A percentile compares a stretch with the other conserved stretches of the same genome.
Conservation (phyloP, 2,888 invertebrate genomes). For the Eudasyphora cyanicolor region DNA sequence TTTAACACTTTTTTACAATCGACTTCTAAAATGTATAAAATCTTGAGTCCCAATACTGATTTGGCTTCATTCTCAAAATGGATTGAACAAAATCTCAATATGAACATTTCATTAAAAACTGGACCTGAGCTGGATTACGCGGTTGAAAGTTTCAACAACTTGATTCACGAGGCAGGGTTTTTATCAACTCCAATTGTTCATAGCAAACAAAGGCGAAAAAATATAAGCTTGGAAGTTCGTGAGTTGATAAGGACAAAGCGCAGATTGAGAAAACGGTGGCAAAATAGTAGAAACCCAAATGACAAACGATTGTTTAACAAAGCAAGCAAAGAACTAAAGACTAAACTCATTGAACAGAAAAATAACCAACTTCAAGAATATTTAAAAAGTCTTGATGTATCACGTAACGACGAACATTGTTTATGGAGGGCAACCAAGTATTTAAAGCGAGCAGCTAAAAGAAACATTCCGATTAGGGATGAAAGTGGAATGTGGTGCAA, state of each 20-base stretch:
- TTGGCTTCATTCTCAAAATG: neutral
- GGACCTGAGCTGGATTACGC: conserved; percentile 26
- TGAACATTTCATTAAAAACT: conserved; percentile 21
- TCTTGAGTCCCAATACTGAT: no score
- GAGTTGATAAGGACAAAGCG: conserved; percentile 35
- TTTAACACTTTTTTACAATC: neutral
- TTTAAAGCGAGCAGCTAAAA: conserved; percentile 25
- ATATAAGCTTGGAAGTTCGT: conserved; percentile 5
- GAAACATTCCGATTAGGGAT: conserved; percentile 31
- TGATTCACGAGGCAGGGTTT: conserved; percentile 22
- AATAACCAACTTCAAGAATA: neutral
- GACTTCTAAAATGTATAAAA: no score
- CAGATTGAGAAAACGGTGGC: conserved; percentile 41
- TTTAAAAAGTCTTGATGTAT: conserved; percentile 4
- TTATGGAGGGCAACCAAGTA: conserved; percentile 40
- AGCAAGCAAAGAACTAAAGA: conserved; percentile 30
- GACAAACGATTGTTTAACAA: conserved; percentile 33
- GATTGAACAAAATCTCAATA: conserved; percentile 11
- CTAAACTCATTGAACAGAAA: neutral
- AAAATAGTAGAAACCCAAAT: conserved; percentile 15
- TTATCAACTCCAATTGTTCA: conserved; percentile 32
- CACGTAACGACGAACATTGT: conserved; percentile 1
- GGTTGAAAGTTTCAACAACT: conserved; percentile 30
- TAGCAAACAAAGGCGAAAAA: neutral
- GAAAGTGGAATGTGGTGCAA: conserved; percentile 18